These are phyloP conservation scores for Odocoileus hemionus DNA, from an alignment of 2,113 vertebrate genomes.

Conservation along the genomic window DNA sequence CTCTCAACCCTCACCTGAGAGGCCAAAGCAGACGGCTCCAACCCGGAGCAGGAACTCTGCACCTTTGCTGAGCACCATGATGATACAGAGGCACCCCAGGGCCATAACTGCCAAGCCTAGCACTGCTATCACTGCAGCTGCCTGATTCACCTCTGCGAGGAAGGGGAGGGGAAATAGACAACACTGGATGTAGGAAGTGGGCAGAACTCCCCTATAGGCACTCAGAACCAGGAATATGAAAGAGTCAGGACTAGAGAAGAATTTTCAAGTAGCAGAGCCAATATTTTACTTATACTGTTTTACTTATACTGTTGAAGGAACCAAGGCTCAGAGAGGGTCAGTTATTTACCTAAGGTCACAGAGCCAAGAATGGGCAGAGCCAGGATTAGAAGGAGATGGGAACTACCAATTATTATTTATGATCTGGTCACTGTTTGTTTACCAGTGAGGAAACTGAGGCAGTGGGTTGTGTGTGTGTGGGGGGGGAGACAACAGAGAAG, in stretches of 20 bases:
- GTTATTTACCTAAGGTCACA: background rate
- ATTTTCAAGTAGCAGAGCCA: background rate
- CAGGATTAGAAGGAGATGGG: background rate
- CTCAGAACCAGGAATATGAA: background rate
- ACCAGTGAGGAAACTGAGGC: background rate
- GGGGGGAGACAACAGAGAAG: background rate
- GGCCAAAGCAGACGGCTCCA: slow-evolving; percentile 88
- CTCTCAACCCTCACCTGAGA: slow-evolving; percentile 83
- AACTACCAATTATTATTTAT: too few species aligned
- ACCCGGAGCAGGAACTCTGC: slow-evolving; percentile 90
- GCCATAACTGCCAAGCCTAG: slow-evolving; percentile 86
- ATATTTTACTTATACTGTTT: background rate
- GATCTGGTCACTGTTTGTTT: background rate
- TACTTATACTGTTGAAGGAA: background rate
- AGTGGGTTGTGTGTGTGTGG: background rate
- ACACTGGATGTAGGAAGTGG: background rate
- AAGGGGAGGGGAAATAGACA: background rate
- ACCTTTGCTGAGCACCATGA: slow-evolving; percentile 90
- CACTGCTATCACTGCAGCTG: slow-evolving; percentile 85
- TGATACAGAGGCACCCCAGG: slow-evolving; percentile 88
- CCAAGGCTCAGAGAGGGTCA: background rate
- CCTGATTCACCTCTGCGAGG: slow-evolving; percentile 83
- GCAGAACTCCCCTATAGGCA: rapidly evolving
- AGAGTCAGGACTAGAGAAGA: background rate
- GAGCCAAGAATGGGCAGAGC: background rate